Evolutionary conservation across 1,140 invertebrate genomes (phyloP).

Genomic region (Trichomalopsis sarcophagae): DNA sequence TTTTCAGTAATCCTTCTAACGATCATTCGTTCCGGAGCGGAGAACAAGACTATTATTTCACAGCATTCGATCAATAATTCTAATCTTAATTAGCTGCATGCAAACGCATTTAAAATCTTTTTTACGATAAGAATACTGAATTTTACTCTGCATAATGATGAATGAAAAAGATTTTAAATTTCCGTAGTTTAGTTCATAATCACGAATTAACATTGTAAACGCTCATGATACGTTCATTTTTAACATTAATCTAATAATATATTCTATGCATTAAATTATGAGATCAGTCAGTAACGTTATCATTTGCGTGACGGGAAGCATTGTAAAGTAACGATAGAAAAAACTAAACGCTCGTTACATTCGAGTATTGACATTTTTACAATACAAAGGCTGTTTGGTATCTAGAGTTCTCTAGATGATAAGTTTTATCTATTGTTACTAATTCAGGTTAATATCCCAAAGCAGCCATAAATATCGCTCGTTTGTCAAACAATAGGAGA

Average conservation of each 20-base stretch:
- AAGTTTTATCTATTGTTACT: constrained; percentile 37
- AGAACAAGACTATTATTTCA: neutral
- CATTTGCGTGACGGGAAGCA: neutral
- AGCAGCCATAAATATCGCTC: neutral
- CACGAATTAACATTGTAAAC: constrained; percentile 6
- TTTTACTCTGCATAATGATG: neutral
- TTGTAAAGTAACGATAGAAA: constrained; percentile 33
- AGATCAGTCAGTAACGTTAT: neutral
- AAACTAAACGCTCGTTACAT: neutral
- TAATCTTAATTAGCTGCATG: neutral
- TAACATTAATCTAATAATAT: neutral
- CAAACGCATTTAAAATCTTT: neutral
- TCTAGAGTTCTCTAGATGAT: neutral
- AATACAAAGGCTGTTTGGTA: neutral
- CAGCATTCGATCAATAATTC: no score
- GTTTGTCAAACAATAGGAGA: neutral
- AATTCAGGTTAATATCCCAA: neutral
- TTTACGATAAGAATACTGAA: neutral
- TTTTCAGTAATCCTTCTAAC: neutral
- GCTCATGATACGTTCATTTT: constrained; percentile 16
- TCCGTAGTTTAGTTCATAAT: neutral
- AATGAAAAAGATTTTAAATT: constrained; percentile 6
- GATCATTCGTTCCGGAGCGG: neutral
- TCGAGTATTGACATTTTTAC: neutral
- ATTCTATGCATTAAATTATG: neutral